Base-by-base conservation (phyloP, 2,113 vertebrate species). In the Odontophorus gujanensis region DNA sequence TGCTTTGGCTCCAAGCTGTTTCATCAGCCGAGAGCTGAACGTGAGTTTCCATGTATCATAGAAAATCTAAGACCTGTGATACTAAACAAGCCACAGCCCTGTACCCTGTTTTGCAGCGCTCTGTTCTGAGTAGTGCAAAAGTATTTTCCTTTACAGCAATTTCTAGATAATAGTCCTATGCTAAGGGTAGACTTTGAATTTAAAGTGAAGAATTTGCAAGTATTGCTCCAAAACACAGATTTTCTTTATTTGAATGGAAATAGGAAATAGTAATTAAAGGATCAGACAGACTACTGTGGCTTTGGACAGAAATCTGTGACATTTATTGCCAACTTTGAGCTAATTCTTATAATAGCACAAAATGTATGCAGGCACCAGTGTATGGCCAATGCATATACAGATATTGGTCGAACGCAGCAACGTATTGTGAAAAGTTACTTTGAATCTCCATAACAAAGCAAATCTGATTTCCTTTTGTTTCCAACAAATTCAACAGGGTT, bases 361-460 rank as follows among this genome's bases (percentile, higher is more conserved):
- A 80, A 69, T 67, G 40, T 8, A 59, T 36, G 36, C 12, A 26
- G 36, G 26, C 53, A 55, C 24, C 24, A 47, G 45, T 8, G 26
- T 40, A 30, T 9, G 45, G n/a, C 21, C 4, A 45, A 9, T 2
- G 45, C 16, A 3, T 0, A 32, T 0, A 47, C 20, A 67, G 21
- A 7, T 8, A 4, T 2, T 30, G 13, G 15, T n/a, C 2, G 3
- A 21, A 65, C 9, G 5, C 17, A 71, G 20, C 17, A 21, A 34
- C 2, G 4, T 3, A 8, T 42, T 30, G 4, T 21, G 21, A 50
- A 63, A n/a, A 58, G 11, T 7, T 15, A 12, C 16, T 36, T 2
- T 24, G 8, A 18, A 22, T 43, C 17, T 32, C 66, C 9, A 5
- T 5, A 40, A 10, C 5, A 9, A 63, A 50, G 6, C 11, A 43